phyloP scores from a whole-genome alignment of 2,888 invertebrate species.

The Zelleria hepariella region DNA sequence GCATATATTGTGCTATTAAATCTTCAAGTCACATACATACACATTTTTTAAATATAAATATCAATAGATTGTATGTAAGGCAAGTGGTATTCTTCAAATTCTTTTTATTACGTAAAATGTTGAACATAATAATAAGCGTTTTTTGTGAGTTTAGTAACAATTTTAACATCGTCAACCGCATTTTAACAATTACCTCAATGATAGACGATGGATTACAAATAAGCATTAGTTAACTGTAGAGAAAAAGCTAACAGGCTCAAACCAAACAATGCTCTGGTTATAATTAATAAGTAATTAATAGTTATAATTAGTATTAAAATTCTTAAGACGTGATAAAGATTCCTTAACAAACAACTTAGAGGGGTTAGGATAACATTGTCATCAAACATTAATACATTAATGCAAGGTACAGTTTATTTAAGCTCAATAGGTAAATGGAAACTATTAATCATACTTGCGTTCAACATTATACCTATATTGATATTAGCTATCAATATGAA shows the following conservation, averaged over 20 bases:
- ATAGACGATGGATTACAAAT: slow-evolving; percentile 28
- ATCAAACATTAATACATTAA: slow-evolving; percentile 59
- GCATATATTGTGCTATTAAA: slow-evolving; percentile 19
- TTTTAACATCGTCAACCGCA: slow-evolving; percentile 32
- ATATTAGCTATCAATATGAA: slow-evolving; percentile 11
- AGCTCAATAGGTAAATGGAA: slow-evolving; percentile 46
- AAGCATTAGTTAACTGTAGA: slow-evolving; percentile 37
- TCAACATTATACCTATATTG: slow-evolving; percentile 17
- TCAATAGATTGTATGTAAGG: slow-evolving; percentile 28
- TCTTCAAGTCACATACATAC: not conserved
- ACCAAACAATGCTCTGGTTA: slow-evolving; percentile 60
- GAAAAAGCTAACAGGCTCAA: slow-evolving; percentile 60
- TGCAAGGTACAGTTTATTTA: slow-evolving; percentile 54
- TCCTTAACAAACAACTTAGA: slow-evolving; percentile 69
- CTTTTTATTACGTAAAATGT: slow-evolving; percentile 21
- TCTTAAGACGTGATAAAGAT: slow-evolving; percentile 63
- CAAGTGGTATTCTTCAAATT: slow-evolving; percentile 32
- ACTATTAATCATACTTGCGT: slow-evolving; percentile 37
- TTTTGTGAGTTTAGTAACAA: slow-evolving; percentile 29
- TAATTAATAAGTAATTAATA: slow-evolving; percentile 45
- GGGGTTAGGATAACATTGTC: slow-evolving; percentile 66
- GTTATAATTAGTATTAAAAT: slow-evolving; percentile 63
- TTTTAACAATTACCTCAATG: slow-evolving; percentile 40
- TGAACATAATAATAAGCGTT: slow-evolving; percentile 28
- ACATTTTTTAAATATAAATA: slow-evolving; percentile 1